Evolutionary conservation across 2,888 invertebrate species (phyloP).

Genomic region (Druceiella hillmani): DNA sequence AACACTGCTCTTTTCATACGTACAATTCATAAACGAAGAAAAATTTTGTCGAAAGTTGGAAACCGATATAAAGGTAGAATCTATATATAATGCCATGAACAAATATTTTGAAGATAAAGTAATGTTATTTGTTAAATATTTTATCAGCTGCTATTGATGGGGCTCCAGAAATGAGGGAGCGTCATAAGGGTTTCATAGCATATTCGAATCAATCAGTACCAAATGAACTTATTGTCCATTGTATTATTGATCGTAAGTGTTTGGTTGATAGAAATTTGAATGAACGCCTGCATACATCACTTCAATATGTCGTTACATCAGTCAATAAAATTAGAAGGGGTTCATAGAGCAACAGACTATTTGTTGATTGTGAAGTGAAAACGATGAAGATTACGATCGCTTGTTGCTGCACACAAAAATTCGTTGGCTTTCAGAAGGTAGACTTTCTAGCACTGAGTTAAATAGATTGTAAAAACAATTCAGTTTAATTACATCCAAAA

Average conservation of each 20-base stretch:
- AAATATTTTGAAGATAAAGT: no score
- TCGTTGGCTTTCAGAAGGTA: no score
- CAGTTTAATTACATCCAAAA: no score
- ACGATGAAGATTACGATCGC: not conserved
- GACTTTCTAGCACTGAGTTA: no score
- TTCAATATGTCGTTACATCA: not conserved
- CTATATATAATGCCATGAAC: no score
- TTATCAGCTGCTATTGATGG: no score
- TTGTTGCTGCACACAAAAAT: not conserved
- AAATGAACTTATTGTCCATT: not conserved
- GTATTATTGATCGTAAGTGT: not conserved
- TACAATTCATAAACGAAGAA: no score
- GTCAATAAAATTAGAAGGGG: not conserved
- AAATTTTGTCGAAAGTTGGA: no score
- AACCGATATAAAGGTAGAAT: no score
- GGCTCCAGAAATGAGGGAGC: not conserved
- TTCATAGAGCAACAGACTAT: not conserved
- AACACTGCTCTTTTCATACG: no score
- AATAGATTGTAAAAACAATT: no score
- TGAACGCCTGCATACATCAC: not conserved
- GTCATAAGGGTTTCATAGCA: constrained; percentile 1
- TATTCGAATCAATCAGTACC: not conserved
- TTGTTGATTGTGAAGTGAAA: not conserved
- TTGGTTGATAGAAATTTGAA: not conserved
- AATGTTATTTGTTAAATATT: no score